phyloP scores from a whole-genome alignment of 2,113 vertebrate species.

The Prinia subflava region DNA sequence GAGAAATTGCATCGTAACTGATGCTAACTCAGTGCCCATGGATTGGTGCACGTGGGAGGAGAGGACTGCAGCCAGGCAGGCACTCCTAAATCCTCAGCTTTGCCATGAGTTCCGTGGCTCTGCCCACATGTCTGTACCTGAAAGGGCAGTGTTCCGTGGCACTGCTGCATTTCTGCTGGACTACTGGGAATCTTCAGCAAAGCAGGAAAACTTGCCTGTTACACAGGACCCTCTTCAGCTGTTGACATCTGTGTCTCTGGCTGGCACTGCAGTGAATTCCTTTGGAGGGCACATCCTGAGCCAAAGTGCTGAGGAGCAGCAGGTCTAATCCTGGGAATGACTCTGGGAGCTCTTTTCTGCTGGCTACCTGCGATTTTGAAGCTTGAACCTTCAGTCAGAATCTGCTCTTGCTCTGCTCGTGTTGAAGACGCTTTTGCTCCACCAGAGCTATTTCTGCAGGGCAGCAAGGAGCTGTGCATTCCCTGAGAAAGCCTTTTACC shows the following conservation, averaged over 20 bases:
- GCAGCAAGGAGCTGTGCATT: background rate
- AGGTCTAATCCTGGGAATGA: background rate
- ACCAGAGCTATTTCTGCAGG: background rate
- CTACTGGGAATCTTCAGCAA: background rate
- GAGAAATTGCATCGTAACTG: background rate
- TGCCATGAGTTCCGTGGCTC: background rate
- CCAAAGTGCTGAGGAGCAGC: background rate
- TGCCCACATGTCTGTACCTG: background rate
- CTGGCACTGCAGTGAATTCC: background rate
- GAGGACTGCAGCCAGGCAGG: background rate
- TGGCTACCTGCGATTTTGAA: background rate
- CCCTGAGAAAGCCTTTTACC: background rate
- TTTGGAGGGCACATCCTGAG: background rate
- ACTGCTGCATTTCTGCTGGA: background rate
- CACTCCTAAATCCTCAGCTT: background rate
- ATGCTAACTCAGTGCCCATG: background rate
- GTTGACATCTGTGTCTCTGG: background rate
- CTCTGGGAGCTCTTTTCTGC: background rate
- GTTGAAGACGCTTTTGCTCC: background rate
- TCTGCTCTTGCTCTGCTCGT: background rate
- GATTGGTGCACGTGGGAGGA: background rate
- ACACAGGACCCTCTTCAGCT: background rate
- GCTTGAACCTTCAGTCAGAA: background rate
- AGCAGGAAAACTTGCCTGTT: background rate
- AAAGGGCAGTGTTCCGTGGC: background rate